phyloP scores from a whole-genome alignment of 2,888 invertebrate species.

The Mellilla xanthometata region DNA sequence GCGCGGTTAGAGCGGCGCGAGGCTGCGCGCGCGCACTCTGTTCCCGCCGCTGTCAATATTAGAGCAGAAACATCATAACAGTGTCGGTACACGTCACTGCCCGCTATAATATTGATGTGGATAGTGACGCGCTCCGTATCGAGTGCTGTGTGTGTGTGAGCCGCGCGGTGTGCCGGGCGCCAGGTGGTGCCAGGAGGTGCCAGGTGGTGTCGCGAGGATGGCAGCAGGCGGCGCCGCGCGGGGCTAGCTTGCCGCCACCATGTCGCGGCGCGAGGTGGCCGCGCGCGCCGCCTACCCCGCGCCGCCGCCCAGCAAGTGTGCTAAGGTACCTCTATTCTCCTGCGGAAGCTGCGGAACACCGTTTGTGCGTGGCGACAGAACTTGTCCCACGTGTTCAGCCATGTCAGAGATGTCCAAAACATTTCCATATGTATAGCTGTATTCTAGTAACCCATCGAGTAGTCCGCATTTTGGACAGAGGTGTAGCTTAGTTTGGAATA shows the following conservation, averaged over 20 bases:
- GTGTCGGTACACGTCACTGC: constrained; percentile 58
- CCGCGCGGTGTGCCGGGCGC: constrained; percentile 11
- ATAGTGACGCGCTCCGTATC: no score
- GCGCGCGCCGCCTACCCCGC: constrained; percentile 49
- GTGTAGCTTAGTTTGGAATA: no score
- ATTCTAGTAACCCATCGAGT: no score
- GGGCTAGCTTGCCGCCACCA: constrained; percentile 26
- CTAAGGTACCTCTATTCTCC: constrained; percentile 58
- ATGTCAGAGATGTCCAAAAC: no score
- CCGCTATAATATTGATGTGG: constrained; percentile 11
- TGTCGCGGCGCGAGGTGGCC: constrained; percentile 65
- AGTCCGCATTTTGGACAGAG: no score
- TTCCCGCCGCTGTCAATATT: constrained; percentile 20
- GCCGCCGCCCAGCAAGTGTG: constrained; percentile 73
- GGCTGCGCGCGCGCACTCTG: constrained; percentile 1
- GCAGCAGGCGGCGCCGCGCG: neutral
- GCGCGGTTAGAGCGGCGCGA: constrained; percentile 5
- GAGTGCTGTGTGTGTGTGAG: constrained; percentile 15
- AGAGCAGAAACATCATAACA: constrained; percentile 21
- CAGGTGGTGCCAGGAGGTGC: constrained; percentile 3
- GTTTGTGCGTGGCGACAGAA: no score
- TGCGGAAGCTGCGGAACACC: no score
- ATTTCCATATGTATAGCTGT: no score
- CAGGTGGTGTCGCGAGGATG: neutral
- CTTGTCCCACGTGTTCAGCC: no score